Evolutionary conservation across 2,113 vertebrate genomes (phyloP).

Genomic region (Platysternon megacephalum): DNA sequence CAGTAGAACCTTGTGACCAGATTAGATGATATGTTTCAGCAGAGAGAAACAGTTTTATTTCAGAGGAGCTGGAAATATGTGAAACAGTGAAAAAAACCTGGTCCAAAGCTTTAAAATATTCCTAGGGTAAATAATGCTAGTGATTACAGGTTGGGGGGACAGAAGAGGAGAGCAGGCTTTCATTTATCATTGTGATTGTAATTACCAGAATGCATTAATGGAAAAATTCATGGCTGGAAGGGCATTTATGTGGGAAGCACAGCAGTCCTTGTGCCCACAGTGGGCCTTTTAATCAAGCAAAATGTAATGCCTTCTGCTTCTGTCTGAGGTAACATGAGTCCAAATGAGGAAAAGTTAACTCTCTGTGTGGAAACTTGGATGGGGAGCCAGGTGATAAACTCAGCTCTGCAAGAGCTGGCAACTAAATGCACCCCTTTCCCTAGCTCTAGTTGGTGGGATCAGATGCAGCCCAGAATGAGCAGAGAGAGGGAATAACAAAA

Average conservation of each 20-base stretch:
- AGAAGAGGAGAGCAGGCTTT: accelerated
- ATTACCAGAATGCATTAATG: not conserved
- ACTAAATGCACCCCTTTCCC: not conserved
- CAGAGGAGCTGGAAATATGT: not conserved
- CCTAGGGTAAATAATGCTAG: accelerated
- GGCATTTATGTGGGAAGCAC: accelerated
- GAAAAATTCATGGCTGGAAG: not conserved
- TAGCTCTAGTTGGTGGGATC: not conserved
- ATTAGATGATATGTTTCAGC: not conserved
- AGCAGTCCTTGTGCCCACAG: not conserved
- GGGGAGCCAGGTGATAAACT: not conserved
- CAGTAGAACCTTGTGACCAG: not conserved
- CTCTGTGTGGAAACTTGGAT: not conserved
- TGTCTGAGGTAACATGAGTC: not conserved
- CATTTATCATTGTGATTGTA: not conserved
- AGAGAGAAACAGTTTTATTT: not conserved
- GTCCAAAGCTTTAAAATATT: not conserved
- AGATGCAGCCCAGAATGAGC: not conserved
- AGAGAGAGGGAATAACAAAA: not conserved
- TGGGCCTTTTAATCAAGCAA: not conserved
- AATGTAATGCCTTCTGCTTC: accelerated
- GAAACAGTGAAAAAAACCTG: not conserved
- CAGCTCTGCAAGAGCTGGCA: accelerated
- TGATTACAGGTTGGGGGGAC: not conserved
- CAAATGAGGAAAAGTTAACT: not conserved